Evolutionary conservation across 1,140 invertebrate species (phyloP), one percentile per base, ranked within the genome.

Genomic region (Leptopilina clavipes): DNA sequence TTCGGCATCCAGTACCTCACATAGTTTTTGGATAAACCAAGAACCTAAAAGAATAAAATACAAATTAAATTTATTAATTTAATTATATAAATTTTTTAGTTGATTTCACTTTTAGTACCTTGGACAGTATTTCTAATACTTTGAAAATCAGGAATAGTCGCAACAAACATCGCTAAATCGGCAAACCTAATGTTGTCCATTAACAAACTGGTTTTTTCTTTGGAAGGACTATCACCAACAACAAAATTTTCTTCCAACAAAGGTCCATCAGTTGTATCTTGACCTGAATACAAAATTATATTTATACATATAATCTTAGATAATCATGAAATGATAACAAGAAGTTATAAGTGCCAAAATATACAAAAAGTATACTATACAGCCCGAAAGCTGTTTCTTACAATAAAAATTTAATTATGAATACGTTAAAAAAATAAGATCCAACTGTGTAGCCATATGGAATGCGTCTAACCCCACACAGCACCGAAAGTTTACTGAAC

Each of bases 21-120:
- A 86, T 25, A 86, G 40, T 43, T 72, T 79, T 72, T 86, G 84
- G 59, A 86, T 85, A 22, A 85, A 86, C 85, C 85, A 86, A 0
- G 85, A 79, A 5, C 85, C 85, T 86, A n/a, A 1, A 17, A 59
- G 22, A 71, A 37, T 31, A 72, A 72, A 11, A 31, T 72, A 31
- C 1, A 31, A 31, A 5, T n/a, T 12, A 44, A 44, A 44, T 44
- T 44, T 9, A 44, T 44, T 9, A 11, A 44, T 44, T 3, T 44
- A 11, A 44, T 44, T 11, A n/a, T n/a, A n/a, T n/a, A n/a, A n/a
- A n/a, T n/a, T n/a, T n/a, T n/a, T n/a, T 11, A 44, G 10, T 12
- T 9, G 10, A 44, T 44, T 44, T 11, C 11, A 44, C 11, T 44
- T 19, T 56, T n/a, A n/a, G 14, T 8, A 85, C 85, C 83, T 75